Percentiles rank a stretch among this genome's conserved stretches.
Conservation (phyloP, 2,797 vertebrate species). For the Rhinoraja longicauda region DNA sequence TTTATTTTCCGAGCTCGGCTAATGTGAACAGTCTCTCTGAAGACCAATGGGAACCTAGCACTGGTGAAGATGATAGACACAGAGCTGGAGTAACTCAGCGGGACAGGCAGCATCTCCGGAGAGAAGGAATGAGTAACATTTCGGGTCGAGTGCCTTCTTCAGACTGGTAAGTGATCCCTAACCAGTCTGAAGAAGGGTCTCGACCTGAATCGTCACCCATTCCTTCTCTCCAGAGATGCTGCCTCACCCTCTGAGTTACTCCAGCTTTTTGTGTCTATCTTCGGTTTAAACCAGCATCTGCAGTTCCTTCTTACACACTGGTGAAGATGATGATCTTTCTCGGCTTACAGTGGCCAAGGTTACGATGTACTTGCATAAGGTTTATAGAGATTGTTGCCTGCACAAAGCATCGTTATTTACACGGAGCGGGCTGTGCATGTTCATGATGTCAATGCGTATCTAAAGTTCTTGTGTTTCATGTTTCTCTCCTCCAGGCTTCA, state of each 20-base stretch:
- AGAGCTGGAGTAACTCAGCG: too few species aligned
- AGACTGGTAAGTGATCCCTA: too few species aligned
- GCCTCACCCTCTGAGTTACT: too few species aligned
- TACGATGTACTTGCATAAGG: background rate
- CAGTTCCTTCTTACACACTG: background rate
- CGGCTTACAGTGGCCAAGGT: background rate
- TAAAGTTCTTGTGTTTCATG: slow-evolving; percentile 66
- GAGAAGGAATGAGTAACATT: too few species aligned
- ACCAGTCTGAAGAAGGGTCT: too few species aligned
- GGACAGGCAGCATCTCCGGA: too few species aligned
- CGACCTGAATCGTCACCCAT: too few species aligned
- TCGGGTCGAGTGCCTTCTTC: too few species aligned
- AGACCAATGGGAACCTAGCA: background rate
- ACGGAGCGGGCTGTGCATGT: slow-evolving; percentile 52
- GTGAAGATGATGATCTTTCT: slow-evolving; percentile 1
- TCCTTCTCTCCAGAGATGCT: too few species aligned
- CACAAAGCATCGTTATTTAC: slow-evolving; percentile 6
- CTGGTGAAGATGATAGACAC: too few species aligned
- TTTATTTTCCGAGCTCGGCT: background rate
- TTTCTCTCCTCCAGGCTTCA: slow-evolving; percentile 96
- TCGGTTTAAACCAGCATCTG: too few species aligned
- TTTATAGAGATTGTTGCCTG: background rate
- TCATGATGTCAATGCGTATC: slow-evolving; percentile 52
- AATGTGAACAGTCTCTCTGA: background rate
- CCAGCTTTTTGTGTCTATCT: too few species aligned